Percentiles rank a stretch among this genome's conserved stretches.
Evolutionary conservation across 2,797 vertebrate genomes (phyloP).

Genomic region (Cercopithecus diana): DNA sequence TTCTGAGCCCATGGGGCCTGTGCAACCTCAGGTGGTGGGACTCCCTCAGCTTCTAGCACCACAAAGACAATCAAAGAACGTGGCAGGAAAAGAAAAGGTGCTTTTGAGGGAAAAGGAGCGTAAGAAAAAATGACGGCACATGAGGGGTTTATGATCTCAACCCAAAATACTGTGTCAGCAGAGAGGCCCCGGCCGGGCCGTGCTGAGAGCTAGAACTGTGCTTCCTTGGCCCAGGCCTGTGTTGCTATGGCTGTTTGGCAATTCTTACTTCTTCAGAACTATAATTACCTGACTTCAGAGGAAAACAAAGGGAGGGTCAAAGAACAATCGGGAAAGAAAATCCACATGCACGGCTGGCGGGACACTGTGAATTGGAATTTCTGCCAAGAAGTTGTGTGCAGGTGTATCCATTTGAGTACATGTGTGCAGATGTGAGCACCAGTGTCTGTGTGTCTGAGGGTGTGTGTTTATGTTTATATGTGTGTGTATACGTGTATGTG

Average conservation of each 20-base stretch:
- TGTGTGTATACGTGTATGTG: not conserved
- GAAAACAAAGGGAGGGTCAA: not conserved
- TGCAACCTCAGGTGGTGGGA: fast-evolving
- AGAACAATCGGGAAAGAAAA: not conserved
- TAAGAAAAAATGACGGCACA: not conserved
- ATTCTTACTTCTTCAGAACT: not conserved
- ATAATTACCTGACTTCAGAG: not conserved
- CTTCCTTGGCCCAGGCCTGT: not conserved
- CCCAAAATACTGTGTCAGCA: no score
- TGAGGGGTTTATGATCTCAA: not conserved
- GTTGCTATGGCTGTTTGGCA: not conserved
- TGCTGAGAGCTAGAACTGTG: not conserved
- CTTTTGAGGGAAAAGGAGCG: not conserved
- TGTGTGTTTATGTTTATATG: fast-evolving
- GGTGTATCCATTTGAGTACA: not conserved
- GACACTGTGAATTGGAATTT: not conserved
- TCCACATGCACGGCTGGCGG: fast-evolving
- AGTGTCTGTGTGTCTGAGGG: no score
- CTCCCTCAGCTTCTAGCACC: fast-evolving
- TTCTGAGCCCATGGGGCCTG: fast-evolving
- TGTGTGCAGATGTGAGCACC: fast-evolving
- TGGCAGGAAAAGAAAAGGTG: not conserved
- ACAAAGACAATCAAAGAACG: not conserved
- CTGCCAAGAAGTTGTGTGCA: not conserved
- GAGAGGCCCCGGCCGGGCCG: fast-evolving